A percentile compares a stretch with the other conserved stretches of the same genome.
Conservation (phyloP, 53 echinoderm and acorn worm species). For the Stichopus horrens region DNA sequence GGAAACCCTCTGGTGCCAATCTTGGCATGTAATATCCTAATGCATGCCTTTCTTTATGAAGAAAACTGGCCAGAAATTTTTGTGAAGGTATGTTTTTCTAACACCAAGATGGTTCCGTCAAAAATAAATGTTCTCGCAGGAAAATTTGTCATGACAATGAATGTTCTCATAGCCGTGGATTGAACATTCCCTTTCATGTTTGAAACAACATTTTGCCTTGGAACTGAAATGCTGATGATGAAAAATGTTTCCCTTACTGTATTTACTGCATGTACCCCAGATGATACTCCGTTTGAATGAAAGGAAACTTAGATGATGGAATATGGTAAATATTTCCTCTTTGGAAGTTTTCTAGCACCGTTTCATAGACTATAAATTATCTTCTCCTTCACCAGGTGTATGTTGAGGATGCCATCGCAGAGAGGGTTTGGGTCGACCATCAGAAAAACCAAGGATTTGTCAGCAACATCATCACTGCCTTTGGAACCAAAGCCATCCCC, state of each 20-base stretch:
- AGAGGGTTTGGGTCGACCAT: conserved; percentile 97
- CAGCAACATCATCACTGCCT: conserved; percentile 89
- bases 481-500: conserved; percentile 81
- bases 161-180: no score
- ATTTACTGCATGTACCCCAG: no score
- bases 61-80: conserved; percentile 97
- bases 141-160: no score
- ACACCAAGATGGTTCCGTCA: neutral
- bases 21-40: conserved; percentile 89
- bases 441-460: conserved; percentile 82
- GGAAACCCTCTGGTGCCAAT: conserved; percentile 95
- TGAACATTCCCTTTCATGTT: no score
- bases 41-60: conserved; percentile 89
- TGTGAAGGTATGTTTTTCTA: conserved; percentile 77
- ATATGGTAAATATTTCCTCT: no score
- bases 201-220: no score
- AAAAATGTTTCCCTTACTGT: no score
- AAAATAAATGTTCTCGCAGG: no score
- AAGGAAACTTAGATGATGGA: no score
- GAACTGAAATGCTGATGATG: no score
- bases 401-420: conserved; percentile 93
- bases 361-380: neutral
- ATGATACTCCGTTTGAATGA: no score
- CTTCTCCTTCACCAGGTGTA: conserved; percentile 67
- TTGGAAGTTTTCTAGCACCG: no score